Percentiles rank a stretch among this genome's conserved stretches.
These are phyloP conservation scores for Notarius quadriscutis DNA, from an alignment of 2,113 vertebrate genomes.

Conservation along the genomic window DNA sequence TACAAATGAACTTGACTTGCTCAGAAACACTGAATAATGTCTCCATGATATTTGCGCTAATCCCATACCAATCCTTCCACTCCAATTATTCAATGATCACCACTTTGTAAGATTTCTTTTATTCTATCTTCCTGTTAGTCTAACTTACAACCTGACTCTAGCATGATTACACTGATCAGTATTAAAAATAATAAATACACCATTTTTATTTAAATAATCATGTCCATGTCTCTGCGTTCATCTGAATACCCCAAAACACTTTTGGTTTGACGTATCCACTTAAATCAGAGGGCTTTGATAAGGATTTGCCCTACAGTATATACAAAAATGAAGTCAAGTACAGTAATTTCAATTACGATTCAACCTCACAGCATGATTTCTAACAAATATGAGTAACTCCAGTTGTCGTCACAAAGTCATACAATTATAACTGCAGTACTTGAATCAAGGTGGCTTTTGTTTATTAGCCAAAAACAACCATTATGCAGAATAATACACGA, in stretches of 20 bases:
- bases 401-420: neutral
- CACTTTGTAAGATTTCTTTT: neutral
- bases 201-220: neutral
- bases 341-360: neutral
- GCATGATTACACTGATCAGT: neutral
- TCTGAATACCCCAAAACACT: neutral
- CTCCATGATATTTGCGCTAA: neutral
- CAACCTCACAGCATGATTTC: neutral
- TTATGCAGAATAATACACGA: neutral
- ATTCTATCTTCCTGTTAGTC: neutral
- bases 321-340: neutral
- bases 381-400: neutral
- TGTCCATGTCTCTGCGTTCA: neutral
- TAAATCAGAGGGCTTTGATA: neutral
- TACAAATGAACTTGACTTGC: neutral
- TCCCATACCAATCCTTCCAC: neutral
- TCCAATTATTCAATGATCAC: neutral
- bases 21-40: neutral
- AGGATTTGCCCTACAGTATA: neutral
- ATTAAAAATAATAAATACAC: neutral
- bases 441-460: neutral
- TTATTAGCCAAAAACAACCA: neutral
- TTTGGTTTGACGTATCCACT: neutral
- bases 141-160: neutral
- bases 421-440: neutral